Percentiles rank a stretch among this genome's conserved stretches.
phyloP scores from a whole-genome alignment of 1,140 invertebrate species.

The Asobara japonica region DNA sequence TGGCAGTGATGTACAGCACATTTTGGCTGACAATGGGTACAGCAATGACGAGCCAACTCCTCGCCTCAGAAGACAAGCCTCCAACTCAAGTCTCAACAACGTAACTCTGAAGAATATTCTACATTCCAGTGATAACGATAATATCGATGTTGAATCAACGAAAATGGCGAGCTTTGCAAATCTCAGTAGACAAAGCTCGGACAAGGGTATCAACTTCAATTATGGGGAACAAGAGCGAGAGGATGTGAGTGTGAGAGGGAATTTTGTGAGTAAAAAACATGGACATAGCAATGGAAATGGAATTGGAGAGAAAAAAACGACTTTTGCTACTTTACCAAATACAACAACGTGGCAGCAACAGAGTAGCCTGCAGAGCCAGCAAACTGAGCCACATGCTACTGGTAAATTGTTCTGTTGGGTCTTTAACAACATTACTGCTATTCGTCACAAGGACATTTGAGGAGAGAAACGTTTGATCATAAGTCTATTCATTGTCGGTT shows the following conservation, averaged over 20 bases:
- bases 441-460: too few relatives aligned
- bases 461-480: too few relatives aligned
- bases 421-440: too few relatives aligned
- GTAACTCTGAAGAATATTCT: slow-evolving; percentile 67
- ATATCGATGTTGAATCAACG: slow-evolving; percentile 65
- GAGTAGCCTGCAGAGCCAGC: slow-evolving; percentile 61
- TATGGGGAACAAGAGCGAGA: slow-evolving; percentile 74
- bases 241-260: slow-evolving; percentile 54
- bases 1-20: slow-evolving; percentile 67
- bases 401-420: too few relatives aligned
- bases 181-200: slow-evolving; percentile 71
- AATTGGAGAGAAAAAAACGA: slow-evolving; percentile 72
- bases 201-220: slow-evolving; percentile 72
- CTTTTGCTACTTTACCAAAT: slow-evolving; percentile 76
- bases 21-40: slow-evolving; percentile 75
- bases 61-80: slow-evolving; percentile 67
- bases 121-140: slow-evolving; percentile 70
- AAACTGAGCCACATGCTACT: slow-evolving; percentile 54
- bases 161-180: slow-evolving; percentile 79
- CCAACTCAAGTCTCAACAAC: slow-evolving; percentile 63
- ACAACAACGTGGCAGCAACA: slow-evolving; percentile 92
- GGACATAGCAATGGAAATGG: slow-evolving; percentile 63
- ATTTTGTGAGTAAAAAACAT: slow-evolving; percentile 57
- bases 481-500: too few relatives aligned
- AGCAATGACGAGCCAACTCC: slow-evolving; percentile 65